Base-by-base conservation (phyloP, 2,888 invertebrate genomes). In the Ornithoptera priamus region DNA sequence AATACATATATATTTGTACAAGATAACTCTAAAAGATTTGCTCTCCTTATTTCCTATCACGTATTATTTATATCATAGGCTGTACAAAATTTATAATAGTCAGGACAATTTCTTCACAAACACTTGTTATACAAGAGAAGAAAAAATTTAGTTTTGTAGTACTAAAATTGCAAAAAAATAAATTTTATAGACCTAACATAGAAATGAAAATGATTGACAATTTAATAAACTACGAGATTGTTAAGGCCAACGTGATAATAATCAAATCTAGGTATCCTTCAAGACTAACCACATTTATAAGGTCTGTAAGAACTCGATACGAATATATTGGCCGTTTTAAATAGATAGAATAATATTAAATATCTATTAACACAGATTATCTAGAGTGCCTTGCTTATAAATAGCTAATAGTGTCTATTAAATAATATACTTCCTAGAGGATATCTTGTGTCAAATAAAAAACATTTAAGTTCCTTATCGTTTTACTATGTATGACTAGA, bases 201-300 rank as follows among this genome's bases (percentile, higher is more conserved):
- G 62, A 57, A 62, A 56, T 69, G 57, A 57, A 56, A 62, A 57
- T 61, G 46, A 69, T 68, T 46, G 64, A 69, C 50, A 53, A 18
- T 69, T 36, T 22, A 39, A 65, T 69, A 69, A 36, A 68, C 36
- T 17, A 53, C n/a, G 39, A n/a, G 18, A 50, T 65, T 65, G 57
- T 69, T 68, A 39, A 69, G 65, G 69, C 46, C 18, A 57, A 24
- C 62, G 30, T 20, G 65, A 57, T 69, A 61, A 62, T 65, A 69
- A 69, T 69, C 65, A 57, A 46, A 65, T 24, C 65, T 62, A 62
- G 62, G 65, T 69, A 62, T 46, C 65, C 57, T 65, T 69, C 69
- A 69, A 69, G 65, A 62, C 42, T 62, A 69, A 69, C 69, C 61
- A 65, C 62, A 69, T 65, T 69, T 62, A 69, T 62, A 22, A 65